Conservation (phyloP, 2,888 invertebrate genomes). For the Calliopum simillimum region DNA sequence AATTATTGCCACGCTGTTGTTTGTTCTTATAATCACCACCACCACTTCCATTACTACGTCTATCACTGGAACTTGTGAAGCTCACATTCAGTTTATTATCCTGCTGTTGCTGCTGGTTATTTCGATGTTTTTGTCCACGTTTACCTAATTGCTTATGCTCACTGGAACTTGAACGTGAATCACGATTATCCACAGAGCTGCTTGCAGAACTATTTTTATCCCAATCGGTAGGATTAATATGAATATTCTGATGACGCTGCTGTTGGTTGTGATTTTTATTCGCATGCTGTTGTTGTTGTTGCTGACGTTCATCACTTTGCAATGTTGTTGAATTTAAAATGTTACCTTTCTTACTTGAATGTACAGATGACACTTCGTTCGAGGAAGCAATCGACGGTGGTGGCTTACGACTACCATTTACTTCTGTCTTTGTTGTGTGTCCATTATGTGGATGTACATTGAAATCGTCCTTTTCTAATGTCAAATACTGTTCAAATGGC, state of each 20-base stretch:
- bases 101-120: slow-evolving; percentile 43
- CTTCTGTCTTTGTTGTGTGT: slow-evolving; percentile 22
- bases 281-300: slow-evolving; percentile 36
- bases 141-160: slow-evolving; percentile 48
- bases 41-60: slow-evolving; percentile 52
- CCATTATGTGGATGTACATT: slow-evolving; percentile 46
- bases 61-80: slow-evolving; percentile 45
- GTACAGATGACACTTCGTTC: slow-evolving; percentile 41
- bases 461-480: slow-evolving; percentile 64
- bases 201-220: slow-evolving; percentile 61
- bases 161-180: slow-evolving; percentile 54
- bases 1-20: slow-evolving; percentile 45
- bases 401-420: slow-evolving; percentile 39
- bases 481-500: slow-evolving; percentile 65
- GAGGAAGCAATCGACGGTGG: slow-evolving; percentile 49
- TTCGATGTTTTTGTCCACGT: slow-evolving; percentile 47
- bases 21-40: slow-evolving; percentile 54
- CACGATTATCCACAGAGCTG: slow-evolving; percentile 59
- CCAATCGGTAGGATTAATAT: slow-evolving; percentile 52
- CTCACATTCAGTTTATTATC: slow-evolving; percentile 27
- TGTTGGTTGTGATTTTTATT: slow-evolving; percentile 19
- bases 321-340: slow-evolving; percentile 56
- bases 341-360: slow-evolving; percentile 44
- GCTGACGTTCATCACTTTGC: slow-evolving; percentile 54
- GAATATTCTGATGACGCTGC: slow-evolving; percentile 10